Percentiles rank a stretch among this genome's conserved stretches.
Conservation (phyloP, 1,140 invertebrate genomes). For the Aphidius gifuensis region DNA sequence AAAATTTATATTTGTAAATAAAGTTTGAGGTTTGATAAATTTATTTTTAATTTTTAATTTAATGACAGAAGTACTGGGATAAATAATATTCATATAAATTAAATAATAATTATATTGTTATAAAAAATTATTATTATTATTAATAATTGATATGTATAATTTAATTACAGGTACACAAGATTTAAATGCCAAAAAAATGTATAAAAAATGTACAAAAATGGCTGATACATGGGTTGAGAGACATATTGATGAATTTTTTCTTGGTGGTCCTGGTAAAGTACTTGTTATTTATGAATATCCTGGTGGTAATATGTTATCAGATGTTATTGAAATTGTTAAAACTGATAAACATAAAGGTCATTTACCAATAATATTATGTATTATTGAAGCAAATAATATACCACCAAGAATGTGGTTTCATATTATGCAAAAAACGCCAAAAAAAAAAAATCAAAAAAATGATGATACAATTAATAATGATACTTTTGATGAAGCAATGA, state of each 20-base stretch:
- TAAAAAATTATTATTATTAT: slow-evolving; percentile 26
- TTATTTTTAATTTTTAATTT: too few relatives aligned
- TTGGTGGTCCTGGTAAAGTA: slow-evolving; percentile 50
- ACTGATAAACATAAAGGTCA: slow-evolving; percentile 46
- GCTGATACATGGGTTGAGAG: slow-evolving; percentile 47
- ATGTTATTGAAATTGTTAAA: slow-evolving; percentile 34
- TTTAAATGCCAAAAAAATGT: slow-evolving; percentile 49
- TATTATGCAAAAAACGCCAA: slow-evolving; percentile 42
- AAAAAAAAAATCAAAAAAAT: slow-evolving; percentile 33
- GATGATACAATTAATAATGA: slow-evolving; percentile 5
- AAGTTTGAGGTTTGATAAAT: too few relatives aligned
- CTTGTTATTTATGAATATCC: slow-evolving; percentile 56
- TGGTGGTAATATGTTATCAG: slow-evolving; percentile 48
- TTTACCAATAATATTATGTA: slow-evolving; percentile 53
- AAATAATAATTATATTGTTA: not conserved
- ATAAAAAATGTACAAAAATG: slow-evolving; percentile 49
- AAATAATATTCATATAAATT: too few relatives aligned
- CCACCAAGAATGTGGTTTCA: slow-evolving; percentile 52
- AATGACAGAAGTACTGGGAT: too few relatives aligned
- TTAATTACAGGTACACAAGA: slow-evolving; percentile 48
- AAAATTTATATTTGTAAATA: too few relatives aligned
- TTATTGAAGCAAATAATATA: slow-evolving; percentile 49
- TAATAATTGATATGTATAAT: not conserved
- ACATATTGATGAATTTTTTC: slow-evolving; percentile 49
- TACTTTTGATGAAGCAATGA: slow-evolving; percentile 48